Evolutionary conservation across 2,797 vertebrate genomes (phyloP), one percentile per base, ranked within the genome.

Genomic region (Phaenicophaeus curvirostris): DNA sequence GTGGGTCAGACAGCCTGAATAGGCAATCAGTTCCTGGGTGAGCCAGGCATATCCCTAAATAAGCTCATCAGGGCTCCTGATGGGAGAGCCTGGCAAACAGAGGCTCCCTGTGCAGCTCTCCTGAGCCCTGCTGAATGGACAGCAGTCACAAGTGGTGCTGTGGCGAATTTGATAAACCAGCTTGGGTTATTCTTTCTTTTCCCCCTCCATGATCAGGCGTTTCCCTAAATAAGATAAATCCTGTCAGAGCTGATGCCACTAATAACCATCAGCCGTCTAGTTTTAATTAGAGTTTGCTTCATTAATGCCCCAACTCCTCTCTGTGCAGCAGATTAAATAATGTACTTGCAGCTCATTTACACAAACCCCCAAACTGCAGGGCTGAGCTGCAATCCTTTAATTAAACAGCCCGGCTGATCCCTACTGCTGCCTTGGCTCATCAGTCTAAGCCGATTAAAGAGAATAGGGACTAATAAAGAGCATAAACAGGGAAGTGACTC

Each of bases 241-340:
- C 88, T 96, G 96, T 97, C 96, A 97, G 93, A 95, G 94, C 78
- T 81, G 96, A 96, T 97, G 95, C 90, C 81, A 90, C 94, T 97
- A 97, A 97, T 97, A 97, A 96, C 95, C 78, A 80, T 95, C 96
- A 96, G 79, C 90, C 61, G 7, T 93, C 97, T 97, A 97, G 97
- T 96, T 97, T 97, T 97, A 97, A 97, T 97, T 97, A 97, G 96
- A 96, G 93, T 95, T 97, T 96, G 95, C 95, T 97, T 97, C 97
- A 96, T 97, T 97, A 97, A 96, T 94, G 94, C 82, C 90, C 81
- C 82, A 86, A 84, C 96, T 97, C 93, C 72, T 96, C 94, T 96
- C 95, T 77, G 66, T 4, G 9, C 76, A 73, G 91, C 65, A 94
- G 96, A 97, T 97, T 97, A 96, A 97, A 94, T 95, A 96, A 96